Evolutionary conservation across 1,140 invertebrate genomes (phyloP).

Genomic region (Macrotrachela quadricornifera): DNA sequence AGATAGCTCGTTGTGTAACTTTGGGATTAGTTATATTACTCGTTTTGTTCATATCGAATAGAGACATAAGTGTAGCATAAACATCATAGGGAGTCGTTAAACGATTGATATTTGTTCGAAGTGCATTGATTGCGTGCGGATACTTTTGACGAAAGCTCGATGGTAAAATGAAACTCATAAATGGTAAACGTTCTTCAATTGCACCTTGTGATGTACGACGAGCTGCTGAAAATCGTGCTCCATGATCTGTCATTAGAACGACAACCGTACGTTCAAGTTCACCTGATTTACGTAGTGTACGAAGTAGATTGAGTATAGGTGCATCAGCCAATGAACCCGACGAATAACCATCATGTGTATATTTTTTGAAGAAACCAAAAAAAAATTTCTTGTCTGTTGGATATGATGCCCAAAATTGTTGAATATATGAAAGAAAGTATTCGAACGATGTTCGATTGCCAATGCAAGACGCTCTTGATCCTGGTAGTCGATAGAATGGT

Average conservation of each 20-base stretch:
- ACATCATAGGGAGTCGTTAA: not conserved
- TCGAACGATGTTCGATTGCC: conserved; percentile 52
- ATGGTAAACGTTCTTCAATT: conserved; percentile 9
- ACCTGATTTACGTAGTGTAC: conserved; percentile 12
- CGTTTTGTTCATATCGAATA: not conserved
- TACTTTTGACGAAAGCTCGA: conserved; percentile 39
- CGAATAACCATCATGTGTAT: conserved; percentile 66
- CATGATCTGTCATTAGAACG: conserved; percentile 14
- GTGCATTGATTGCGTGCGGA: conserved; percentile 39
- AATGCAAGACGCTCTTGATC: conserved; percentile 39
- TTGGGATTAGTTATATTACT: not conserved
- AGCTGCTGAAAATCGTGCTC: conserved; percentile 2
- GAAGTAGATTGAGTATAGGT: conserved; percentile 40
- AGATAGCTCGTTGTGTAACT: conserved; percentile 16
- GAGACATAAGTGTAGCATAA: not conserved
- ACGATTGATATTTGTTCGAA: conserved; percentile 20
- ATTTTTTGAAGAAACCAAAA: conserved; percentile 61
- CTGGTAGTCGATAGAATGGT: conserved; percentile 51
- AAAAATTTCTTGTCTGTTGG: conserved; percentile 48
- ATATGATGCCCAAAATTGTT: conserved; percentile 40
- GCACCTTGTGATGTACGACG: conserved; percentile 6
- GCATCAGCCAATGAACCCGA: conserved; percentile 49
- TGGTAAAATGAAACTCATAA: conserved; percentile 8
- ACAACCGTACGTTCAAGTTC: conserved; percentile 8
- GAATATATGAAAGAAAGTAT: conserved; percentile 43